These are phyloP conservation scores for Aix galericulata DNA, from an alignment of 2,113 vertebrate genomes.

Conservation along the genomic window DNA sequence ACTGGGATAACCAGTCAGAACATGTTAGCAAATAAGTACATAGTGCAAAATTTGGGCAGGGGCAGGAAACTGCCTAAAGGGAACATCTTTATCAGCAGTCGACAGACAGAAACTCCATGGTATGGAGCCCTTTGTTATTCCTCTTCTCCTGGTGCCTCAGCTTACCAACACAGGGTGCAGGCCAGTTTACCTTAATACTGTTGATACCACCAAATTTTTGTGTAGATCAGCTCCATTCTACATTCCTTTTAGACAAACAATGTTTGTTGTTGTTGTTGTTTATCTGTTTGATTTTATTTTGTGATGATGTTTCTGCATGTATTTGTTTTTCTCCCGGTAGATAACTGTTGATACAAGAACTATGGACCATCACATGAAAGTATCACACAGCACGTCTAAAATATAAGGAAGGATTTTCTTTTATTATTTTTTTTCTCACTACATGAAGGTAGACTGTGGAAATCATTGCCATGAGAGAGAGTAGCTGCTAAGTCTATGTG, in stretches of 20 bases:
- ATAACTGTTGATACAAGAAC: not conserved
- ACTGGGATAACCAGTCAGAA: not conserved
- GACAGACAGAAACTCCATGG: not conserved
- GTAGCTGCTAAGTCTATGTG: not conserved
- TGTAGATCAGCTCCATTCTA: not conserved
- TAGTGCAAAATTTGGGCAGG: not conserved
- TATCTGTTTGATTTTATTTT: not conserved
- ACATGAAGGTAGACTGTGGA: not conserved
- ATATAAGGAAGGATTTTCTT: not conserved
- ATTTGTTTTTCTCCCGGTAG: not conserved
- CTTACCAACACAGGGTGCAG: not conserved
- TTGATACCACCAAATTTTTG: not conserved
- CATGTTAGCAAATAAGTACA: not conserved
- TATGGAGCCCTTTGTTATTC: not conserved
- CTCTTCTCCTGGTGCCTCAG: not conserved
- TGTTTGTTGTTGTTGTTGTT: not conserved
- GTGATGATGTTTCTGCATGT: too few species aligned
- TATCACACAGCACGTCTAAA: not conserved
- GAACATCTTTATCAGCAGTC: not conserved
- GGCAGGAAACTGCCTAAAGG: not conserved
- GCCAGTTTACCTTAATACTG: not conserved
- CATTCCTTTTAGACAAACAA: not conserved
- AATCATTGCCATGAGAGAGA: not conserved
- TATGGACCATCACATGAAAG: not conserved
- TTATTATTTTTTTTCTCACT: not conserved